Evolutionary conservation across 2,888 invertebrate genomes (phyloP).

Genomic region (Eretmocerus hayati): DNA sequence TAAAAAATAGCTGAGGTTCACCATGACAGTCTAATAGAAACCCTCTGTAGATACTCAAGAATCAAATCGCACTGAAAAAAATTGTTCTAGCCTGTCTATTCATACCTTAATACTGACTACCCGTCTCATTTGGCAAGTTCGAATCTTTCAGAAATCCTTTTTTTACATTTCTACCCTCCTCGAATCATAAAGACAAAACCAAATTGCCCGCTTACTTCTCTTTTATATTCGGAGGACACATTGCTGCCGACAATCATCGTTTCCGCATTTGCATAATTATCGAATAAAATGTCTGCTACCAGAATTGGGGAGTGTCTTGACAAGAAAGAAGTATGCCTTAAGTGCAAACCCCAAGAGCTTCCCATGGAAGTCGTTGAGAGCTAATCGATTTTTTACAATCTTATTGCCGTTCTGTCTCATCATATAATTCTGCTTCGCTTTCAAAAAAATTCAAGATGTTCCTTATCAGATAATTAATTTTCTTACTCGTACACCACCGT

Average conservation of each 20-base stretch:
- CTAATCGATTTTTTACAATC: conserved; percentile 22
- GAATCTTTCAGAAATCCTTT: too few relatives aligned
- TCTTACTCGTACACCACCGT: too few relatives aligned
- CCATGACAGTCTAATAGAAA: too few relatives aligned
- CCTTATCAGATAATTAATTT: conserved; percentile 8
- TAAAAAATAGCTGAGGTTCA: too few relatives aligned
- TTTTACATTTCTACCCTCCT: too few relatives aligned
- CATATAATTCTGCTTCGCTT: too few relatives aligned
- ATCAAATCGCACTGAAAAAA: too few relatives aligned
- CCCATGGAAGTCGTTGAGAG: conserved; percentile 12
- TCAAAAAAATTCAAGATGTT: conserved; percentile 1
- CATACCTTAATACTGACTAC: too few relatives aligned
- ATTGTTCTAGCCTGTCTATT: too few relatives aligned
- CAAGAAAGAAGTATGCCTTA: conserved; percentile 20
- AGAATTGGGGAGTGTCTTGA: conserved; percentile 1
- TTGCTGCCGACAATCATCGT: conserved; percentile 46
- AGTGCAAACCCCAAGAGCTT: conserved; percentile 24
- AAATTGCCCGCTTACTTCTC: conserved; percentile 36
- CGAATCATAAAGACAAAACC: conserved; percentile 47
- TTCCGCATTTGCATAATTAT: conserved; percentile 46
- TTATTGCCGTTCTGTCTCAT: conserved; percentile 18
- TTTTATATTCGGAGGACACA: conserved; percentile 44
- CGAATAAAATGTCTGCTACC: conserved; percentile 44
- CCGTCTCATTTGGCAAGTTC: too few relatives aligned
- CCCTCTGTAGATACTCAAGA: too few relatives aligned